Percentiles rank a stretch among this genome's conserved stretches.
These are phyloP conservation scores for Lochmaea capreae DNA, from an alignment of 2,888 invertebrate species.

Conservation along the genomic window DNA sequence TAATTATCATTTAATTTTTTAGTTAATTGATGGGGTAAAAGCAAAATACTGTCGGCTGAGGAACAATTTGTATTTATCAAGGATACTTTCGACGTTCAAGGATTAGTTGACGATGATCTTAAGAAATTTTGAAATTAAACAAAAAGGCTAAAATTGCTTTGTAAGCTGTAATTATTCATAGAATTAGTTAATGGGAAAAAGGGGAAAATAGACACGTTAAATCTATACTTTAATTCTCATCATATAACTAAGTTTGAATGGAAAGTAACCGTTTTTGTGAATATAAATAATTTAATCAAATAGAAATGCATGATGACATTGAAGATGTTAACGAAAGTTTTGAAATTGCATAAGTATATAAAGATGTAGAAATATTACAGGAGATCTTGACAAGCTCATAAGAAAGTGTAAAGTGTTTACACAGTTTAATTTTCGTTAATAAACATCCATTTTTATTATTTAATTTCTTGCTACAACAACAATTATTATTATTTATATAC, in stretches of 20 bases:
- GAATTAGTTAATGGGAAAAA: neutral
- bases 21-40: constrained; percentile 16
- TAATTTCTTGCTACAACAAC: too few relatives aligned
- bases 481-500: too few relatives aligned
- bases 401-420: too few relatives aligned
- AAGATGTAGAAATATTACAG: too few relatives aligned
- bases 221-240: neutral
- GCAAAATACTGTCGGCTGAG: neutral
- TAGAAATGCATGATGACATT: too few relatives aligned
- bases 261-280: too few relatives aligned
- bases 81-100: constrained; percentile 18
- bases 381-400: too few relatives aligned
- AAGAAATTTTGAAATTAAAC: constrained; percentile 14
- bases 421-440: too few relatives aligned
- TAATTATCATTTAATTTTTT: constrained; percentile 8
- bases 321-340: too few relatives aligned
- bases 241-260: neutral
- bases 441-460: too few relatives aligned
- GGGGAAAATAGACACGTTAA: neutral
- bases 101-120: constrained; percentile 16
- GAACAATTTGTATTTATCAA: constrained; percentile 29
- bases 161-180: constrained; percentile 10
- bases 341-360: too few relatives aligned
- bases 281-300: too few relatives aligned
- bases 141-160: constrained; percentile 15